Conservation (phyloP, 2,797 vertebrate genomes). For the Lutjanus argentimaculatus region DNA sequence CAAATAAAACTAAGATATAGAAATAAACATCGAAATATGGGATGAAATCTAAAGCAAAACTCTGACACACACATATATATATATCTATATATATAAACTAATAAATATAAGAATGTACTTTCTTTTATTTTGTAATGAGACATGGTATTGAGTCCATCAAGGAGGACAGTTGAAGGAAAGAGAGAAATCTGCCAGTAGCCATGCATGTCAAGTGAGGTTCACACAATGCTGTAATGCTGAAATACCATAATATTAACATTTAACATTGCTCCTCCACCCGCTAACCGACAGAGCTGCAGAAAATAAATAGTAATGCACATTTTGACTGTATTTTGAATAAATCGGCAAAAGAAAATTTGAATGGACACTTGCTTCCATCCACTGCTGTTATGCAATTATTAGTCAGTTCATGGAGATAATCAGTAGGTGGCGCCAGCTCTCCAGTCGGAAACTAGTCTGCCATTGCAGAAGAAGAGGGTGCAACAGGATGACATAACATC, state of each 20-base stretch:
- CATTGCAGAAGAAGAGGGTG: no score
- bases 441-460: no score
- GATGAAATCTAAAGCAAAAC: constrained; percentile 9
- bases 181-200: constrained; percentile 13
- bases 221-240: neutral
- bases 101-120: neutral
- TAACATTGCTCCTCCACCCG: neutral
- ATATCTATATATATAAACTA: neutral
- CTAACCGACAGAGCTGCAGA: neutral
- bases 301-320: no score
- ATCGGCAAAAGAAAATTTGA: no score
- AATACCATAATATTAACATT: neutral
- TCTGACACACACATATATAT: no score
- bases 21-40: neutral
- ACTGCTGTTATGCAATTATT: no score
- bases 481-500: no score
- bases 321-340: no score
- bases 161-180: neutral
- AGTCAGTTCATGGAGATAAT: no score
- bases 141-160: neutral
- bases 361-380: no score
- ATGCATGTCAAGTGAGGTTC: constrained; percentile 37
- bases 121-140: neutral
- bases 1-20: constrained; percentile 9
- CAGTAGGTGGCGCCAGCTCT: no score